A percentile compares a stretch with the other conserved stretches of the same genome.
Evolutionary conservation across 2,888 invertebrate genomes (phyloP).

Genomic region (Rotaria magnacalcarata): DNA sequence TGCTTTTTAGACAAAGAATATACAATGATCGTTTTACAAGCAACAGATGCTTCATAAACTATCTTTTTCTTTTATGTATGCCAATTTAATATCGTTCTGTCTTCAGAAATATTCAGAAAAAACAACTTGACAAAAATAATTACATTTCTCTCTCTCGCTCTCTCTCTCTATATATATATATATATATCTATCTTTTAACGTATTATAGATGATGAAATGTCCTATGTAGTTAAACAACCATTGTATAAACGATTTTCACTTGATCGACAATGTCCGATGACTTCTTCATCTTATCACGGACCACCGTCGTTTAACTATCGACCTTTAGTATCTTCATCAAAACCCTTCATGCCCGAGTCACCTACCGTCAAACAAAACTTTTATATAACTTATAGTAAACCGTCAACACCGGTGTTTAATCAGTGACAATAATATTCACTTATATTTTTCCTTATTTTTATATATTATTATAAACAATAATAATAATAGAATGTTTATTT

Average conservation of each 20-base stretch:
- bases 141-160: no score
- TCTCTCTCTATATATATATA: no score
- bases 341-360: neutral
- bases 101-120: neutral
- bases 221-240: neutral
- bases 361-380: neutral
- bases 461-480: neutral
- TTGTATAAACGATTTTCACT: neutral
- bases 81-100: neutral
- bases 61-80: neutral
- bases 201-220: neutral
- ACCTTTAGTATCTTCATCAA: neutral
- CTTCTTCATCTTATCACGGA: neutral
- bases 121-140: neutral
- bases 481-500: neutral
- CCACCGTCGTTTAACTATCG: neutral
- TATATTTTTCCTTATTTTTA: no score
- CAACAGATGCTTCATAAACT: conserved; percentile 1
- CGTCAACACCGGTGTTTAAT: neutral
- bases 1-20: conserved; percentile 19
- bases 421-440: neutral
- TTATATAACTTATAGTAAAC: neutral
- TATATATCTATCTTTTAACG: no score
- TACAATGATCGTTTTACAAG: conserved; percentile 37
- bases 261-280: neutral